phyloP scores from a whole-genome alignment of 2,888 invertebrate genomes.

The Gryllus longicercus region DNA sequence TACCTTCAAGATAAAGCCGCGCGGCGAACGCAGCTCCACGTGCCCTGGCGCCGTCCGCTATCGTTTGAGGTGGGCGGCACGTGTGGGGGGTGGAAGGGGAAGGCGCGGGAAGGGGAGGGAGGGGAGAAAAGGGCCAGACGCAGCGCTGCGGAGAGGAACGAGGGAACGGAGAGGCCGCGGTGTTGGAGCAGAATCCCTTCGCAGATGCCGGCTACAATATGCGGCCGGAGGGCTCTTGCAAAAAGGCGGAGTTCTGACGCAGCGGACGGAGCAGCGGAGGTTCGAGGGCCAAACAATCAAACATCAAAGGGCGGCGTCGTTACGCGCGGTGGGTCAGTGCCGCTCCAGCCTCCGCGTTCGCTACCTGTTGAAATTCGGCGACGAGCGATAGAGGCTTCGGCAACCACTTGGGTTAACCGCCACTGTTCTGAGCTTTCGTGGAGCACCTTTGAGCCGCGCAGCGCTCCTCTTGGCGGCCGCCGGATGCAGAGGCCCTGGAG shows the following conservation, averaged over 20 bases:
- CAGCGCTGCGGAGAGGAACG: not conserved
- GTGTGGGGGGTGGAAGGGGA: not conserved
- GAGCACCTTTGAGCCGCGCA: not conserved
- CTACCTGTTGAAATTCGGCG: not conserved
- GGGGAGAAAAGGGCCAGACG: not conserved
- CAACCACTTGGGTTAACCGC: not conserved
- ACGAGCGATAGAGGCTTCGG: not conserved
- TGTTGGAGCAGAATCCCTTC: not conserved
- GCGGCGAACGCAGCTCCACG: not conserved
- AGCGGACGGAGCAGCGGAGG: not conserved
- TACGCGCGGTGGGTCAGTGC: not conserved
- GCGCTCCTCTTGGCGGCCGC: no score
- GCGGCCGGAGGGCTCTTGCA: conserved; percentile 1
- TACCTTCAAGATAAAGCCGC: no score
- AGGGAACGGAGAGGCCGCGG: not conserved
- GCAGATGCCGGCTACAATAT: not conserved
- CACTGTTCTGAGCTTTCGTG: not conserved
- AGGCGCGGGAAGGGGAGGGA: not conserved
- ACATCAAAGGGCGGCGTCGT: not conserved
- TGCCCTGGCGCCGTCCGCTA: not conserved
- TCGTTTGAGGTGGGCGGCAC: not conserved
- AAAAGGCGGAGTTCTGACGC: not conserved
- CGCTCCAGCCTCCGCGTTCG: not conserved
- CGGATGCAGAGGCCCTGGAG: no score
- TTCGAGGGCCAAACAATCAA: conserved; percentile 17